Percentiles rank a stretch among this genome's conserved stretches.
Conservation (phyloP, 2,888 invertebrate species). For the Meliscaeva auricollis region DNA sequence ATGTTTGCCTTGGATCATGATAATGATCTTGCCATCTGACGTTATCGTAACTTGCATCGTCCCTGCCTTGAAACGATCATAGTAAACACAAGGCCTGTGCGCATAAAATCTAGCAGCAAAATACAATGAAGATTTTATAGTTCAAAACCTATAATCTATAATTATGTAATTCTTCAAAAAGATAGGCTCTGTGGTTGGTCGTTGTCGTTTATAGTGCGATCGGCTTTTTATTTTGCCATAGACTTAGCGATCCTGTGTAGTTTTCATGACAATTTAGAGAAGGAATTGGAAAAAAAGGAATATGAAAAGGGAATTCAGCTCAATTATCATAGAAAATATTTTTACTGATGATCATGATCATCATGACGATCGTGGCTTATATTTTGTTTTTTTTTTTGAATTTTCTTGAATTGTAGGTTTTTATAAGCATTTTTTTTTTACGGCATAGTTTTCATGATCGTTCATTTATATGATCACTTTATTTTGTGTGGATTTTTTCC, state of each 20-base stretch:
- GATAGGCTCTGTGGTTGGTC: constrained; percentile 81
- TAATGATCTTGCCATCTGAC: constrained; percentile 69
- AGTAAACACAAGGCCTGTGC: constrained; percentile 31
- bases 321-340: no score
- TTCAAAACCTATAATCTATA: constrained; percentile 78
- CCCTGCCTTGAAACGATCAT: constrained; percentile 12
- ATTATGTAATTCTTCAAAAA: constrained; percentile 82
- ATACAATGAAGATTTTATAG: constrained; percentile 33
- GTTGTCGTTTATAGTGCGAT: constrained; percentile 40
- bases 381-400: no score
- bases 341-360: constrained; percentile 47
- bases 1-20: constrained; percentile 62
- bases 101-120: constrained; percentile 19
- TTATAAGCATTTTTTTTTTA: constrained; percentile 34
- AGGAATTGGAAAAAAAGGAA: constrained; percentile 14
- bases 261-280: constrained; percentile 58
- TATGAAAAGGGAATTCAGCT: no score
- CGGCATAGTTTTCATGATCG: constrained; percentile 17
- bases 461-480: no score
- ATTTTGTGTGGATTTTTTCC: constrained; percentile 4
- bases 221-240: constrained; percentile 42
- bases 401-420: constrained; percentile 9
- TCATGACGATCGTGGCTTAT: constrained; percentile 45
- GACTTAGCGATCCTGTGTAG: constrained; percentile 18
- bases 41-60: constrained; percentile 48